A percentile compares a stretch with the other conserved stretches of the same genome.
Evolutionary conservation across 2,797 vertebrate genomes (phyloP).

Genomic region (Eutrigla gurnardus): DNA sequence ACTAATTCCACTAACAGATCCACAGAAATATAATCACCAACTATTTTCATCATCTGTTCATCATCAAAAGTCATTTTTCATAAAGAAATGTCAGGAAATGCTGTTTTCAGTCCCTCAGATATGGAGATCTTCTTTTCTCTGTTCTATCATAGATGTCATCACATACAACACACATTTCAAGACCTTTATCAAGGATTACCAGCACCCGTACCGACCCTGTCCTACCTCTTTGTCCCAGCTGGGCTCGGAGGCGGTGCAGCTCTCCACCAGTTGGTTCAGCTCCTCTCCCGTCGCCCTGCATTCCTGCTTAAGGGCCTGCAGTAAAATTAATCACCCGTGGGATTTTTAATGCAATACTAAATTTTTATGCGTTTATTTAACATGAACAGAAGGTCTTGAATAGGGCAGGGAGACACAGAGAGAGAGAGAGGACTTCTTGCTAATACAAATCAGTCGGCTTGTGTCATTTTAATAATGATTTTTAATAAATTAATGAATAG

Average conservation of each 20-base stretch:
- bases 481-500: slow-evolving; percentile 97
- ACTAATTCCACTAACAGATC: too few species aligned
- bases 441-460: slow-evolving; percentile 95
- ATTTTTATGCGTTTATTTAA: slow-evolving; percentile 99
- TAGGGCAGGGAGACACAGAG: slow-evolving; percentile 74
- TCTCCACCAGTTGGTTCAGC: slow-evolving; percentile 88
- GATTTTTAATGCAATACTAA: slow-evolving; percentile 99
- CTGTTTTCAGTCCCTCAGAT: neutral
- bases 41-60: too few species aligned
- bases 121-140: too few species aligned
- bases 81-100: neutral
- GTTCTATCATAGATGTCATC: neutral
- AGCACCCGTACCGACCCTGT: neutral
- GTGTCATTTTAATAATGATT: slow-evolving; percentile 97
- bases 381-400: slow-evolving; percentile 92
- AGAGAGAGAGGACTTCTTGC: slow-evolving; percentile 65
- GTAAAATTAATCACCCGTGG: slow-evolving; percentile 99
- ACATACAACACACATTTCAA: too few species aligned
- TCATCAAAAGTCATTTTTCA: too few species aligned
- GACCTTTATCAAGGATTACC: too few species aligned
- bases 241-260: slow-evolving; percentile 82
- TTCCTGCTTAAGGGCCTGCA: slow-evolving; percentile 97
- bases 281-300: slow-evolving; percentile 91
- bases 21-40: too few species aligned
- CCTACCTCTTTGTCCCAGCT: slow-evolving; percentile 89